phyloP scores from a whole-genome alignment of 2,797 vertebrate species.

The Gambusia yucatana region DNA sequence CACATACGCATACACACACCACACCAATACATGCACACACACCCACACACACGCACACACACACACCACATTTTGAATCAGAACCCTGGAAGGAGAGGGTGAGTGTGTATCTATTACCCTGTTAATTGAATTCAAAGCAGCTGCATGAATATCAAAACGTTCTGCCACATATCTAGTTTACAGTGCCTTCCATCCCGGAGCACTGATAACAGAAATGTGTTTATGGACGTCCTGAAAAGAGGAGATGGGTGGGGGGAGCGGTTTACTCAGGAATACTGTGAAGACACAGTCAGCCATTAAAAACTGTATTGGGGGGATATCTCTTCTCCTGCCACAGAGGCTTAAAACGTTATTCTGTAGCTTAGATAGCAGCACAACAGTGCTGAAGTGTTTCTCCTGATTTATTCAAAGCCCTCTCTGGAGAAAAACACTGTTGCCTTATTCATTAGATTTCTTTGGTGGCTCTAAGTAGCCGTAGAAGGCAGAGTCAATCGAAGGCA shows the following conservation, averaged over 20 bases:
- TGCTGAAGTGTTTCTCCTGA: not conserved
- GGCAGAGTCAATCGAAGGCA: conserved; percentile 11
- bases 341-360: not conserved
- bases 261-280: not conserved
- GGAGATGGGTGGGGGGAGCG: too few species aligned
- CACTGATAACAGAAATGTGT: not conserved
- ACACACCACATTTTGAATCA: not conserved
- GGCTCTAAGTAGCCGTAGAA: conserved; percentile 16
- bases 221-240: not conserved
- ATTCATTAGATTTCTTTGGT: conserved; percentile 4
- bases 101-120: conserved; percentile 40
- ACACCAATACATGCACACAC: too few species aligned
- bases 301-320: not conserved
- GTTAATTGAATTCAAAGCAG: conserved; percentile 58
- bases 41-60: too few species aligned
- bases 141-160: conserved; percentile 2
- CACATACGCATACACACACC: too few species aligned
- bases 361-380: not conserved
- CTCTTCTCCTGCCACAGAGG: not conserved
- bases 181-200: not conserved
- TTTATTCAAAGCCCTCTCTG: conserved; percentile 19
- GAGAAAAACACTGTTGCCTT: conserved; percentile 2
- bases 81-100: conserved; percentile 11
- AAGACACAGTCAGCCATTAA: not conserved
- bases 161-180: conserved; percentile 21